Base-by-base conservation (phyloP, 2,888 invertebrate genomes). In the Crematogaster levior region DNA sequence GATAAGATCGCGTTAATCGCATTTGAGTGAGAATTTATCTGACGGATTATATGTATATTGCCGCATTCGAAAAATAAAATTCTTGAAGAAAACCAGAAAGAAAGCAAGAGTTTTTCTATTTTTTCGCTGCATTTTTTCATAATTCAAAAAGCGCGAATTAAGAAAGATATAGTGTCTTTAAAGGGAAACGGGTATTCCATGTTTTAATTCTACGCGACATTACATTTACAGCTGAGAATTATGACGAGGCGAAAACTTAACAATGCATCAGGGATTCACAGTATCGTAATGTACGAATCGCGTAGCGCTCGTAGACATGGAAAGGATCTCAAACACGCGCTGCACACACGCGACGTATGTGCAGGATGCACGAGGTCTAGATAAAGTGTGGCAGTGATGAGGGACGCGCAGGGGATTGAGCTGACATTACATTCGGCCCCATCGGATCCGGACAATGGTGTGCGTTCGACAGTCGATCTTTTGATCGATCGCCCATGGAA, bases 401-500 rank as follows among this genome's bases (percentile, higher is more conserved):
- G 70, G 77, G 70, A 79, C 70, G 70, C 18, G 56, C 77, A 79
- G 77, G 24, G 53, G 58, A 74, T 75, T 75, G 56, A 79, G 43
- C 72, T 79, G 82, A 83, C 83, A 73, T 83, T 61, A 81, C 58
- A 73, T 80, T 84, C 86, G 82, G 74, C 74, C 82, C 84, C 82
- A 63, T 79, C 77, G 81, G 66, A 83, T 84, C 81, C 60, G 83
- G 82, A 87, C 85, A 88, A 85, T 80, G 79, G 74, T 61, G 66
- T 77, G 82, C 81, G 66, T 81, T 83, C 81, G 84, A 88, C 80
- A 65, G 82, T 84, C 86, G 88, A 91, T 90, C 90, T 92, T 91
- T 91, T 90, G 92, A 92, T 91, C 91, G 89, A 89, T 90, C 88
- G 88, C 43, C 85, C 86, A 82, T 90, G 79, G 82, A 87, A 87